A percentile compares a stretch with the other conserved stretches of the same genome.
Evolutionary conservation across 2,797 vertebrate species (phyloP).

Genomic region (Fistularia commersonii): DNA sequence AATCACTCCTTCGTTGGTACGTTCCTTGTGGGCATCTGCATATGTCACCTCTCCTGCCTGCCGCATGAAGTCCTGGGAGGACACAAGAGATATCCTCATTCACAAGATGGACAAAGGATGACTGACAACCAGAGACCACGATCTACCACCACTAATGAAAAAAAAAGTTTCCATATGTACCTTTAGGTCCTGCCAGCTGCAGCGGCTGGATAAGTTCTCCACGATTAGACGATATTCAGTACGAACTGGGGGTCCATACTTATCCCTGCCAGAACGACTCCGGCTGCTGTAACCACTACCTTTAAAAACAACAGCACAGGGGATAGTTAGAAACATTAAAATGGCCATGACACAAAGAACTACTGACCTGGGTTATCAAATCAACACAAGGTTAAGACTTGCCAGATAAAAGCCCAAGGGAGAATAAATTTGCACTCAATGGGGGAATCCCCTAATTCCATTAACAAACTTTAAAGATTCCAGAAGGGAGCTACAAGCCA

Average conservation of each 20-base stretch:
- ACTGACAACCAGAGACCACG: neutral
- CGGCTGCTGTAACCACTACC: slow-evolving; percentile 86
- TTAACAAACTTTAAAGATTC: slow-evolving; percentile 48
- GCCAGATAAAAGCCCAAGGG: slow-evolving; percentile 39
- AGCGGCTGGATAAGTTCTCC: slow-evolving; percentile 94
- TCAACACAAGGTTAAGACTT: slow-evolving; percentile 24
- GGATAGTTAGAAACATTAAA: slow-evolving; percentile 56
- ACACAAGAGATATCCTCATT: neutral
- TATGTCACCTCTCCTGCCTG: slow-evolving; percentile 97
- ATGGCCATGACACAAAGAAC: slow-evolving; percentile 18
- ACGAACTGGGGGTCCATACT: slow-evolving; percentile 93
- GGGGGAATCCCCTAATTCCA: slow-evolving; percentile 38
- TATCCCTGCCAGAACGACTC: slow-evolving; percentile 88
- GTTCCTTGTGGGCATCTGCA: slow-evolving; percentile 93
- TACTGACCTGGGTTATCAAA: slow-evolving; percentile 30
- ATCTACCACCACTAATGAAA: neutral
- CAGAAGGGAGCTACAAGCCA: slow-evolving; percentile 45
- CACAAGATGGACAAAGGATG: neutral
- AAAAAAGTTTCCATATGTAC: slow-evolving; percentile 52
- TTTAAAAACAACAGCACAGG: slow-evolving; percentile 68
- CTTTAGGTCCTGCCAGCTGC: slow-evolving; percentile 99
- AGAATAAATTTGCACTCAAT: slow-evolving; percentile 27
- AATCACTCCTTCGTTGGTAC: slow-evolving; percentile 95
- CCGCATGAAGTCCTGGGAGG: slow-evolving; percentile 91
- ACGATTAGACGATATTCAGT: slow-evolving; percentile 96